Conservation (phyloP, 2,888 invertebrate species). For the Belgica antarctica region DNA sequence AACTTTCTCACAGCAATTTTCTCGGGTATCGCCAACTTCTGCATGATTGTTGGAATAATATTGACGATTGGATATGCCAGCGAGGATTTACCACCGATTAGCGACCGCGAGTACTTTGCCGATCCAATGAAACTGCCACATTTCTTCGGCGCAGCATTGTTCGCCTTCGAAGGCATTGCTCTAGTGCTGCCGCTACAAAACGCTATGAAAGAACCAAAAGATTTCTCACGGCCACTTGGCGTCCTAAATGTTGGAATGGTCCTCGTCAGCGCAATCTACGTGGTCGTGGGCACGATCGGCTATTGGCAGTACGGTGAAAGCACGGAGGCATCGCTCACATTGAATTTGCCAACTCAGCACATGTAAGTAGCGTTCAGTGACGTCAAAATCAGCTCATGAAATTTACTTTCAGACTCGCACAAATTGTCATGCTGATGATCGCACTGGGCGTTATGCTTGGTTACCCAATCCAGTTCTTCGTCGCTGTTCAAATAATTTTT, state of each 20-base stretch:
- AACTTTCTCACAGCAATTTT: constrained; percentile 64
- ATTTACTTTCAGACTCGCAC: constrained; percentile 64
- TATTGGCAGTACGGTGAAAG: constrained; percentile 84
- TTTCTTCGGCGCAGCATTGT: constrained; percentile 94
- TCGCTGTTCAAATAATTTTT: constrained; percentile 87
- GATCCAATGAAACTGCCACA: constrained; percentile 68
- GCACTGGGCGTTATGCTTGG: constrained; percentile 82
- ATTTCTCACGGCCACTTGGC: constrained; percentile 76
- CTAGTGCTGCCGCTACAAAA: constrained; percentile 92
- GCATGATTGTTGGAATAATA: constrained; percentile 71
- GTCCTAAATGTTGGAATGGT: constrained; percentile 89
- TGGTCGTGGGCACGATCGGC: constrained; percentile 79
- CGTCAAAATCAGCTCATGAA: too few relatives aligned
- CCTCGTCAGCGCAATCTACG: constrained; percentile 73
- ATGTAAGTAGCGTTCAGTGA: constrained; percentile 50
- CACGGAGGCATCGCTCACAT: constrained; percentile 80
- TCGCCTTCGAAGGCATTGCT: constrained; percentile 95
- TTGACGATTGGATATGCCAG: constrained; percentile 75
- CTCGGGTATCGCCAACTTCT: constrained; percentile 73
- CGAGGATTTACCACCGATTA: constrained; percentile 66
- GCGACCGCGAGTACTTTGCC: constrained; percentile 52
- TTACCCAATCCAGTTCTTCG: constrained; percentile 93
- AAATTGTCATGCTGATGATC: constrained; percentile 79
- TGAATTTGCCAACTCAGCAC: constrained; percentile 70
- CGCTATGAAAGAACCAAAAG: constrained; percentile 77